Evolutionary conservation across 2,113 vertebrate species (phyloP).

Genomic region (Cheirogaleus medius): DNA sequence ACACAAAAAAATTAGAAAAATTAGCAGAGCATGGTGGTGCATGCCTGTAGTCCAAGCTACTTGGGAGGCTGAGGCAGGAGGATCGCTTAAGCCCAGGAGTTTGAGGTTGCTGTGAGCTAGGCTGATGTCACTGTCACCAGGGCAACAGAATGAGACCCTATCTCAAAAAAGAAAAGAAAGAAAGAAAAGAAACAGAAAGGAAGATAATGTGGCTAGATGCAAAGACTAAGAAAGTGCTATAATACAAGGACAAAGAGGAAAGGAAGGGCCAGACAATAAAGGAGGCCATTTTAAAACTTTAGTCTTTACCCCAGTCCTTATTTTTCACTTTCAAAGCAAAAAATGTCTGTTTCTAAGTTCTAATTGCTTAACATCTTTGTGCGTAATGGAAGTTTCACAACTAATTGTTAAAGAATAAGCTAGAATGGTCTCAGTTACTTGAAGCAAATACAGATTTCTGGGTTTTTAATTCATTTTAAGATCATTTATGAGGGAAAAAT

Average conservation of each 20-base stretch:
- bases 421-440: background rate
- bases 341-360: background rate
- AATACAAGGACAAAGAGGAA: background rate
- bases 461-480: slow-evolving; percentile 18
- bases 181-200: background rate
- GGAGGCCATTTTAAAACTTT: too few relatives aligned
- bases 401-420: background rate
- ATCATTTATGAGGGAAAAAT: background rate
- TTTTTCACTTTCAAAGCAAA: slow-evolving; percentile 10
- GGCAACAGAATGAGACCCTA: background rate
- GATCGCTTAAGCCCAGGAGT: background rate
- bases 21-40: background rate
- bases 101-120: background rate
- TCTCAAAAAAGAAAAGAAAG: background rate
- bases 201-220: too few relatives aligned
- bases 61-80: background rate
- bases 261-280: too few relatives aligned
- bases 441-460: background rate
- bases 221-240: background rate
- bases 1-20: background rate
- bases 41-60: background rate
- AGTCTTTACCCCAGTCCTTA: too few relatives aligned
- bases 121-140: background rate
- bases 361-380: background rate
- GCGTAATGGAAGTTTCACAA: background rate